phyloP scores from a whole-genome alignment of 1,140 invertebrate genomes.

The Dufourea novaeangliae region DNA sequence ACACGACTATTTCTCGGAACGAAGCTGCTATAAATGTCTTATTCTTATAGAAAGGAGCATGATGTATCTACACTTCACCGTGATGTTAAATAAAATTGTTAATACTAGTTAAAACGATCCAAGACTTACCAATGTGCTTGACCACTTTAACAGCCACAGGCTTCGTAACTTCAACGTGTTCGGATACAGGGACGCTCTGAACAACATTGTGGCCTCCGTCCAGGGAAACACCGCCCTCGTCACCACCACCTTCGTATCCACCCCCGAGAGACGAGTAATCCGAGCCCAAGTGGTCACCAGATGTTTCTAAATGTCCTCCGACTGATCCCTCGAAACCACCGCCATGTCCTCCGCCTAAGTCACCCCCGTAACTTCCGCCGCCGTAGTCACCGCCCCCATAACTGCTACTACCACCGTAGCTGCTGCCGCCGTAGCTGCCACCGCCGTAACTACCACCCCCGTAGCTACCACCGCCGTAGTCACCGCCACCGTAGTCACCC shows the following conservation, averaged over 20 bases:
- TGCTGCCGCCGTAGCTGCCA: slow-evolving; percentile 8
- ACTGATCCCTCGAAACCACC: slow-evolving; percentile 23
- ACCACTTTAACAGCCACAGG: slow-evolving; percentile 87
- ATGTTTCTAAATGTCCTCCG: slow-evolving; percentile 40
- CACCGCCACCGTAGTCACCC: slow-evolving; percentile 1
- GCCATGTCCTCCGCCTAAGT: slow-evolving; percentile 3
- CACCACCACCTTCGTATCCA: slow-evolving; percentile 58
- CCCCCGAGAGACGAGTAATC: slow-evolving; percentile 65
- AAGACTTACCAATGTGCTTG: slow-evolving; percentile 85
- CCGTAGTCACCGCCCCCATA: slow-evolving; percentile 37
- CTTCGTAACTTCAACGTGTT: slow-evolving; percentile 88
- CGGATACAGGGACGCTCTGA: slow-evolving; percentile 84
- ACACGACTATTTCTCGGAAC: no score
- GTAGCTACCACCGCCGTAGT: slow-evolving; percentile 27
- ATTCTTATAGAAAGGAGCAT: no score
- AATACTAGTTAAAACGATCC: no score
- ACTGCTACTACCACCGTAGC: slow-evolving; percentile 17
- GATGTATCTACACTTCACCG: no score
- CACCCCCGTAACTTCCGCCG: slow-evolving; percentile 14
- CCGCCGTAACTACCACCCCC: slow-evolving; percentile 49
- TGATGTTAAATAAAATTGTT: no score
- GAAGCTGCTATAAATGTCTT: no score
- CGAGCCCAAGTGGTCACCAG: slow-evolving; percentile 36
- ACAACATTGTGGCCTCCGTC: slow-evolving; percentile 72
- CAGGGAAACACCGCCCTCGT: slow-evolving; percentile 55